Evolutionary conservation across 2,797 vertebrate genomes (phyloP).

Genomic region (Thalassophryne amazonica): DNA sequence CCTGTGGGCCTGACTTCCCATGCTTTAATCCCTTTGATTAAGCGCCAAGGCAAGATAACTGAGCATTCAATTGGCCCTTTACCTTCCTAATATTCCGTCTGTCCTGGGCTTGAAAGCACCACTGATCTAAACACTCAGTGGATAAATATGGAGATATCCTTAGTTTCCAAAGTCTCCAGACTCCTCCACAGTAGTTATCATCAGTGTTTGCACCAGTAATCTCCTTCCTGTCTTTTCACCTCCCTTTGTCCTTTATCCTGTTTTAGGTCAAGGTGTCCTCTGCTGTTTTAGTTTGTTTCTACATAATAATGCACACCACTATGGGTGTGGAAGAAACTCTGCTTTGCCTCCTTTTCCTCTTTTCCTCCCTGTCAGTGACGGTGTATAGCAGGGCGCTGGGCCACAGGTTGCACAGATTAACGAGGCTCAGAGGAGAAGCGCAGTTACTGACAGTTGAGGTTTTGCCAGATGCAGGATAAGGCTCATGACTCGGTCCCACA

Average conservation of each 20-base stretch:
- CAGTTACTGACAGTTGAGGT: conserved; percentile 32
- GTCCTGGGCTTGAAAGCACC: conserved; percentile 85
- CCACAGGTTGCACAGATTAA: conserved; percentile 49
- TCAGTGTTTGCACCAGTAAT: conserved; percentile 66
- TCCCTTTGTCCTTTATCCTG: conserved; percentile 65
- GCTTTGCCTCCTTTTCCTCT: conserved; percentile 11
- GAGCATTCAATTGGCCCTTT: conserved; percentile 80
- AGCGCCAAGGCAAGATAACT: conserved; percentile 95
- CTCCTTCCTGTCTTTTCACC: conserved; percentile 56
- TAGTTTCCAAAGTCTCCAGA: conserved; percentile 79
- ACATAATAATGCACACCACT: conserved; percentile 56
- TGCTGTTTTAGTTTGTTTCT: conserved; percentile 67
- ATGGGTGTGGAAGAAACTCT: conserved; percentile 44
- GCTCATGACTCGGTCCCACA: conserved; percentile 29
- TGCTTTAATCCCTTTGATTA: conserved; percentile 99
- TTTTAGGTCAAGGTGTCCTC: conserved; percentile 71
- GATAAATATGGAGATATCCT: conserved; percentile 73
- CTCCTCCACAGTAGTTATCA: conserved; percentile 80
- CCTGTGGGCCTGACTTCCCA: conserved; percentile 97
- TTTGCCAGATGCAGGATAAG: conserved; percentile 51
- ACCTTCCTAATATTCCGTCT: conserved; percentile 83
- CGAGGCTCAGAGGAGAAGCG: conserved; percentile 46
- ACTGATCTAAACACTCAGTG: conserved; percentile 74
- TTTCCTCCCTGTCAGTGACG: conserved; percentile 22
- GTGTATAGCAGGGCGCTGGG: conserved; percentile 38